Evolutionary conservation across 1,140 invertebrate species (phyloP).

Genomic region (Scaptomyza pallida): DNA sequence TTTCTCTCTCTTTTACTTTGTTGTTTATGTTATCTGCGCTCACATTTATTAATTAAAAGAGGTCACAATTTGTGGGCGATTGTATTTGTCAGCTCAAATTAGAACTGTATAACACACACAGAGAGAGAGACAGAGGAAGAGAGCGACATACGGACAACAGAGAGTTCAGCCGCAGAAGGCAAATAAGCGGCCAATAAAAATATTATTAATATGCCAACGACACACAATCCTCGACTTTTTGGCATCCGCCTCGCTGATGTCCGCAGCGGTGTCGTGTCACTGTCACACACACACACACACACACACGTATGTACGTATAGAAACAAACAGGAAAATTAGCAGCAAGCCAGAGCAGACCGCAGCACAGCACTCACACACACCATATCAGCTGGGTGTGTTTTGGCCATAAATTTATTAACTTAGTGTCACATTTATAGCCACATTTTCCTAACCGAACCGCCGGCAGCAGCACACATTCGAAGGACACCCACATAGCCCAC

Average conservation of each 20-base stretch:
- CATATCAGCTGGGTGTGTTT: conserved; percentile 74
- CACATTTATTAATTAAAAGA: conserved; percentile 60
- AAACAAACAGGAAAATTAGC: conserved; percentile 27
- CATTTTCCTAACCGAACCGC: conserved; percentile 53
- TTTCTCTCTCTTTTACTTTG: neutral
- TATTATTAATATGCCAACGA: conserved; percentile 75
- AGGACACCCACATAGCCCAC: conserved; percentile 24
- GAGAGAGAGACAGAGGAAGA: conserved; percentile 19
- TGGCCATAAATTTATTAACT: conserved; percentile 81
- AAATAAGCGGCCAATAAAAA: conserved; percentile 78
- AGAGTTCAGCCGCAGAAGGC: conserved; percentile 40
- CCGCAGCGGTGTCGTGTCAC: conserved; percentile 31
- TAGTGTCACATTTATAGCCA: conserved; percentile 80
- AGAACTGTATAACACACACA: conserved; percentile 34
- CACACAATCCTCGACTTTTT: conserved; percentile 51
- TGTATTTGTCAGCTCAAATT: conserved; percentile 41
- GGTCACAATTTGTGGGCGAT: conserved; percentile 28
- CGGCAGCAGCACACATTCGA: conserved; percentile 15
- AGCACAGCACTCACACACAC: conserved; percentile 19
- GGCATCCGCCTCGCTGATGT: conserved; percentile 39
- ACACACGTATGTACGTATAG: neutral
- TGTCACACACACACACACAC: conserved; percentile 9
- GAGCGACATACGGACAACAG: conserved; percentile 5
- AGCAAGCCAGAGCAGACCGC: conserved; percentile 36
- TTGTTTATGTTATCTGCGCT: conserved; percentile 18